Evolutionary conservation across 2,888 invertebrate genomes (phyloP), one percentile per base, ranked within the genome.

Genomic region (Agelastica alni): DNA sequence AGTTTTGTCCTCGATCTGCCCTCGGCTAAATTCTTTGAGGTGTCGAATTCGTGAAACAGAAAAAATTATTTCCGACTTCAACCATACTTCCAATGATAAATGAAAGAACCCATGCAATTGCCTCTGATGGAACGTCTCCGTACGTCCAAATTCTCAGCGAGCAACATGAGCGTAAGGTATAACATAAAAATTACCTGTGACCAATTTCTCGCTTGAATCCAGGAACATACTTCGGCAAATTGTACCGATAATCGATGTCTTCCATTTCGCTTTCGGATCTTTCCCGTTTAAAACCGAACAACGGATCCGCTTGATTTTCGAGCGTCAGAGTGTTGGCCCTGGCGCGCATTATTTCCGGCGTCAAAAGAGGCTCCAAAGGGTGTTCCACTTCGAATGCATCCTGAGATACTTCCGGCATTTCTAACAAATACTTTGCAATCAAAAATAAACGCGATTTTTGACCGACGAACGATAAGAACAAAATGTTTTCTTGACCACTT

Each of bases 171-270:
- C n/a, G n/a, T n/a, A n/a, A n/a, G n/a, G n/a, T n/a, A n/a, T n/a
- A n/a, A n/a, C n/a, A n/a, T n/a, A n/a, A 26, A 26, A 46, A 37
- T 67, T 75, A 85, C 85, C 85, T 85, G 79, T 84, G 83, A 41
- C 80, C 79, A 10, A 83, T 70, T 18, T 78, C 79, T 63, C 85
- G 76, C 66, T 80, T 80, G 72, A 59, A 59, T 18, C 57, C 53
- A 2, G 48, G 10, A 22, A 51, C 16, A 20, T 14, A 9, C 5
- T 10, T 4, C 2, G 44, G 44, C 18, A 10, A 31, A 32, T 47
- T 42, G 12, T 47, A 51, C 4, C 30, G 17, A n/a, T 28, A 39
- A 9, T 54, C 37, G 10, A 54, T 32, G 12, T 58, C 54, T 28
- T 58, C 57, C 39, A 48, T 12, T 6, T 58, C 58, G 26, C 60